Percentiles rank a stretch among this genome's conserved stretches.
phyloP scores from a whole-genome alignment of 2,797 vertebrate species.

The Mormyrops attenuatus region DNA sequence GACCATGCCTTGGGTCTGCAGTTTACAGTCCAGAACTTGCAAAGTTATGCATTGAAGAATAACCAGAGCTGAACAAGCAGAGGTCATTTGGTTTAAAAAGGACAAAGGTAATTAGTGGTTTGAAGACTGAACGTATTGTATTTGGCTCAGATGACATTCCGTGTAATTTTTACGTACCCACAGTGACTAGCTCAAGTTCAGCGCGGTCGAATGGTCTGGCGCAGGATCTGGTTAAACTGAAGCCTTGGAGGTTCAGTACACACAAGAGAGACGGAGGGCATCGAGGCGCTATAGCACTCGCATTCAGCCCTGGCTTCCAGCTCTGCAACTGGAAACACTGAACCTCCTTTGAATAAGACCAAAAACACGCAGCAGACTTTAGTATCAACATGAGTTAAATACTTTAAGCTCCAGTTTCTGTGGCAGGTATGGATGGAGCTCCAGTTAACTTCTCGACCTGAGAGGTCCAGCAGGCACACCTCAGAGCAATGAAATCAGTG shows the following conservation, averaged over 20 bases:
- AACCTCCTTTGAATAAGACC: background rate
- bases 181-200: background rate
- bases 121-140: background rate
- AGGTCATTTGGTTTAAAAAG: background rate
- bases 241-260: background rate
- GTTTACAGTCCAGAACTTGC: background rate
- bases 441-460: background rate
- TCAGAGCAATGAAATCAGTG: background rate
- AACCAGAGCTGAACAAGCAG: background rate
- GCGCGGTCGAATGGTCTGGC: background rate
- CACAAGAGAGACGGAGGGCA: background rate
- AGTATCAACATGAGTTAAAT: background rate
- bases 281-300: background rate
- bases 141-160: background rate
- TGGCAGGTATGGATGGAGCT: background rate
- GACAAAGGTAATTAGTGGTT: background rate
- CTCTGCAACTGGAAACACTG: background rate
- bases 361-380: background rate
- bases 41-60: background rate
- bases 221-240: background rate
- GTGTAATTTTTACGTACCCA: background rate
- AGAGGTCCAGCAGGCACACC: background rate
- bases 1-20: background rate
- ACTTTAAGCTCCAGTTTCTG: background rate
- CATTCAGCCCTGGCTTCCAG: background rate